These are phyloP conservation scores for Tapera naevia DNA, from an alignment of 2,797 vertebrate genomes.

Conservation along the genomic window DNA sequence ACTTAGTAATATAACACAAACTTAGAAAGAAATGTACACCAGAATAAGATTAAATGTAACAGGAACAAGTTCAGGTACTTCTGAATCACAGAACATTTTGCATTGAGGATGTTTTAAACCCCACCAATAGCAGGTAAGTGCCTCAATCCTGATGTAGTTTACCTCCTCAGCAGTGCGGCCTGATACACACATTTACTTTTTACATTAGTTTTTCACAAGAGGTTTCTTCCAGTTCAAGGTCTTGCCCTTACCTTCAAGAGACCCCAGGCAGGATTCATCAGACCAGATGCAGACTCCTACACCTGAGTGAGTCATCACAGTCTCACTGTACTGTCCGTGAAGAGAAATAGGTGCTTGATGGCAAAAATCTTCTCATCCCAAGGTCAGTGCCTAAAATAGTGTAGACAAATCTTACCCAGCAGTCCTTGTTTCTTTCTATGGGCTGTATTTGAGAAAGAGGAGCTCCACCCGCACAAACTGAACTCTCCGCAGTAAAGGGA, in stretches of 20 bases:
- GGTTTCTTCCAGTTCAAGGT: background rate
- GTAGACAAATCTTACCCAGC: background rate
- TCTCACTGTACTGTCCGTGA: background rate
- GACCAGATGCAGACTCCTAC: conserved; percentile 32
- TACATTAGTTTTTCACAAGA: background rate
- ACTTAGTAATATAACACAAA: background rate
- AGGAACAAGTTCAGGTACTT: background rate
- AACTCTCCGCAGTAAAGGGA: background rate
- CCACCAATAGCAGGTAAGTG: background rate
- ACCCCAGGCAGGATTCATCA: background rate
- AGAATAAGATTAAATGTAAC: background rate
- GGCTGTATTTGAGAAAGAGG: conserved; percentile 31
- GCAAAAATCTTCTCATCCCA: conserved; percentile 16
- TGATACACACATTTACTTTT: background rate
- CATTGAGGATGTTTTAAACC: background rate
- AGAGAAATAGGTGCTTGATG: conserved; percentile 30
- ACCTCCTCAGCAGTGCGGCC: background rate
- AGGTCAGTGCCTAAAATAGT: conserved; percentile 45
- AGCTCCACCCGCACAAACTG: background rate
- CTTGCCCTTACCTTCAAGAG: conserved; percentile 5
- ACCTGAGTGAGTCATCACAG: conserved; percentile 38
- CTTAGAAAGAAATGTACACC: background rate
- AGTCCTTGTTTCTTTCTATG: background rate
- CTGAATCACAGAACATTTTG: background rate
- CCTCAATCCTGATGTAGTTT: background rate